A percentile compares a stretch with the other conserved stretches of the same genome.
Conservation (phyloP, 23 tunicate genomes). For the Diplosoma virens region DNA sequence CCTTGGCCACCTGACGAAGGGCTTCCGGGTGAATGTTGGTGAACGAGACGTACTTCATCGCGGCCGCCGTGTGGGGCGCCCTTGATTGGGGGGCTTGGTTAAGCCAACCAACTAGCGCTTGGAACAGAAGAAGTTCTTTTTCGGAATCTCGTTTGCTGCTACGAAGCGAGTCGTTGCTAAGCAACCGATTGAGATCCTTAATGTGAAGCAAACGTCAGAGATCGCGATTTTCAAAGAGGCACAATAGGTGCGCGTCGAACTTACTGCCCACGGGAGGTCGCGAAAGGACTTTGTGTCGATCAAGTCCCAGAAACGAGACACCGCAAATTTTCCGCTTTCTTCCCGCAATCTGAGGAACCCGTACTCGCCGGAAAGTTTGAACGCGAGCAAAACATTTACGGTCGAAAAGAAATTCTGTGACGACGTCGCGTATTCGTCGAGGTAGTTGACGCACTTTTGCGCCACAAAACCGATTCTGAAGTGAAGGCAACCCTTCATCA, state of each 20-base stretch:
- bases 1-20: slow-evolving; percentile 46
- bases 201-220: background rate
- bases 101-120: slow-evolving; percentile 44
- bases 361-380: slow-evolving; percentile 37
- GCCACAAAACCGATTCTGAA: slow-evolving; percentile 48
- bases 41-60: slow-evolving; percentile 60
- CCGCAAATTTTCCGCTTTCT: slow-evolving; percentile 55
- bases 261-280: slow-evolving; percentile 51
- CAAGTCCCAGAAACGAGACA: slow-evolving; percentile 50
- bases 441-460: slow-evolving; percentile 46
- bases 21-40: slow-evolving; percentile 31
- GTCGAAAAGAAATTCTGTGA: slow-evolving; percentile 34
- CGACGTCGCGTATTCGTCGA: slow-evolving; percentile 28
- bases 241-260: background rate
- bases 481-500: slow-evolving; percentile 29
- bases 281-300: slow-evolving; percentile 31
- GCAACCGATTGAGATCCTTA: slow-evolving; percentile 44
- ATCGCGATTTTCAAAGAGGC: background rate
- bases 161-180: slow-evolving; percentile 35
- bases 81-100: slow-evolving; percentile 26
- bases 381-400: slow-evolving; percentile 51
- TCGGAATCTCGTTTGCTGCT: slow-evolving; percentile 32
- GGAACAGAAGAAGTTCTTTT: slow-evolving; percentile 35
- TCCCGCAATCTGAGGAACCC: slow-evolving; percentile 43
- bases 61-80: slow-evolving; percentile 48